A percentile compares a stretch with the other conserved stretches of the same genome.
phyloP scores from a whole-genome alignment of 2,113 vertebrate species.

The Galeopterus variegatus region DNA sequence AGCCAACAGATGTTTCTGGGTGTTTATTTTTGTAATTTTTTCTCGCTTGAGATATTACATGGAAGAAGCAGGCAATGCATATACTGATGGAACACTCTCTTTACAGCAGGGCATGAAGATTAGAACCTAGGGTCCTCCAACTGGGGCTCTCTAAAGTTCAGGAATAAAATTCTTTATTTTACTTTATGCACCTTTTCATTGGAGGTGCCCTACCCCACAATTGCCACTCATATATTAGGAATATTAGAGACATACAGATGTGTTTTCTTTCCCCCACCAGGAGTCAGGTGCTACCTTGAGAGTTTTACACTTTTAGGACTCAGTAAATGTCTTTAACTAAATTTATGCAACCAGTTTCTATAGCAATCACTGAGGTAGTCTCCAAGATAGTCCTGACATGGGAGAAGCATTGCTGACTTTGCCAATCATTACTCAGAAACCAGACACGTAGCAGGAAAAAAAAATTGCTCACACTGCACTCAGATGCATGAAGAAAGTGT shows the following conservation, averaged over 20 bases:
- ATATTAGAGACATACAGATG: background rate
- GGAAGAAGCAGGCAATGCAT: slow-evolving; percentile 40
- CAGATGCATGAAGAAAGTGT: background rate
- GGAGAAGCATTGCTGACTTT: slow-evolving; percentile 21
- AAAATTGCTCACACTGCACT: background rate
- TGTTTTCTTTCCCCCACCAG: background rate
- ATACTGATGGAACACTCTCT: background rate
- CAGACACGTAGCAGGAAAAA: background rate
- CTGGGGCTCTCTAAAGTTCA: background rate
- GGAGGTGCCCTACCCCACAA: background rate
- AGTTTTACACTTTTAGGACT: background rate
- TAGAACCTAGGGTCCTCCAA: background rate
- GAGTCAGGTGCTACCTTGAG: background rate
- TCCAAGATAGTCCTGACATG: background rate
- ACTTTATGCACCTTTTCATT: background rate
- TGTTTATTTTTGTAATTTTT: slow-evolving; percentile 72
- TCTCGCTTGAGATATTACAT: slow-evolving; percentile 63
- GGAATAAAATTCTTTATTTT: slow-evolving; percentile 20
- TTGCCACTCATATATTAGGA: background rate
- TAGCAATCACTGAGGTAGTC: background rate
- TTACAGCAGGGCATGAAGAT: background rate
- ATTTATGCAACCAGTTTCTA: background rate
- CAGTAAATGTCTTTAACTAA: slow-evolving; percentile 31
- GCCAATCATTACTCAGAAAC: slow-evolving; percentile 18
- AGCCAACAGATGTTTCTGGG: slow-evolving; percentile 69